Base-by-base conservation (phyloP, 2,888 invertebrate species). In the Aphodius sticticus region DNA sequence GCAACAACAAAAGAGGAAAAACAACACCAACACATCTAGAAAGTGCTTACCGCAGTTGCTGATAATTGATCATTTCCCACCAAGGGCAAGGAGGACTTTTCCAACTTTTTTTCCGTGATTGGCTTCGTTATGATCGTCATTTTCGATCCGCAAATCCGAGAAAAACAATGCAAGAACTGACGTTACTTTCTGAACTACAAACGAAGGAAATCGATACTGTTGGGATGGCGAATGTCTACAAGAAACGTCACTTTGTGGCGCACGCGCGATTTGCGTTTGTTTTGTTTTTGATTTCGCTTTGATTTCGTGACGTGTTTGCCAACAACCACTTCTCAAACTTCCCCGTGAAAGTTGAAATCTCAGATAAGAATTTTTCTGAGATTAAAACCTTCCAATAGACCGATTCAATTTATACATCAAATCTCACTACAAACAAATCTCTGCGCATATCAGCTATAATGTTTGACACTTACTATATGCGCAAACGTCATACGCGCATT, bases 121-220 rank as follows among this genome's bases (percentile, higher is more conserved):
- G 94, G 92, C 88, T 95, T 96, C 6, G 94, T 94, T 85, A 96
- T 91, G 88, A 96, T 93, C 81, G 96, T 96, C 96, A 96, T 96
- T 83, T 86, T 91, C 81, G 82, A 81, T 71, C 69, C 75, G 36
- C 74, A 80, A 80, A 75, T 75, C 35, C 6, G 36, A 35, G n/a
- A 74, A 74, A 74, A 7, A n/a, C 74, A n/a, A 6, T 74, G 35
- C 37, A n/a, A 35, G 35, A 71, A 71, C n/a, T 74, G 36, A 36
- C n/a, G 36, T n/a, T n/a, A 16, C 74, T 79, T 76, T 76, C 74
- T 74, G 78, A 69, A 69, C 16, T 69, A 69, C 70, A 37, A 35
- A 7, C 36, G 35, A 74, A 35, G 36, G 37, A 35, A 80, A 80
- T 80, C 80, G 77, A 80, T 80, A 80, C 76, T 53, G 53, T 9